A percentile compares a stretch with the other conserved stretches of the same genome.
phyloP scores from a whole-genome alignment of 2,888 invertebrate species.

The Eucriotettix oculatus region DNA sequence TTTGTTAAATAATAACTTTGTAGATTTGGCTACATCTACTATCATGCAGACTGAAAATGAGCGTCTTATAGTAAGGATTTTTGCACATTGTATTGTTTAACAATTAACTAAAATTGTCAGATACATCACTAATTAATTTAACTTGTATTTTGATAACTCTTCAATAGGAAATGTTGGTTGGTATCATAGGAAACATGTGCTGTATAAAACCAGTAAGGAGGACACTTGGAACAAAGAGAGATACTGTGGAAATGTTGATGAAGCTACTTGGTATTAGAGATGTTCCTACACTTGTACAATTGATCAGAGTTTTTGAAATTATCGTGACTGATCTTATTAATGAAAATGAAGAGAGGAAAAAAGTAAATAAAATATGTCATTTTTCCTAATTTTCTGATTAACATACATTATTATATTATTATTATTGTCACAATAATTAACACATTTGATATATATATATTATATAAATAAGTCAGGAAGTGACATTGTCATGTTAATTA shows the following conservation, averaged over 20 bases:
- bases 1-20: slow-evolving; percentile 46
- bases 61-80: background rate
- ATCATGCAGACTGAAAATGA: slow-evolving; percentile 23
- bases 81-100: no score
- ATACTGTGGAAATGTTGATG: slow-evolving; percentile 37
- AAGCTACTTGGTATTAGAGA: slow-evolving; percentile 45
- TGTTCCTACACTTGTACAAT: slow-evolving; percentile 51
- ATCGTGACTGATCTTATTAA: background rate
- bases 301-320: slow-evolving; percentile 20
- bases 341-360: background rate
- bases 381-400: no score
- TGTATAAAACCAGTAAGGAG: slow-evolving; percentile 43
- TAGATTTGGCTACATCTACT: slow-evolving; percentile 35
- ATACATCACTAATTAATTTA: no score
- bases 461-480: no score
- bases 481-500: no score
- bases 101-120: no score
- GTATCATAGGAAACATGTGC: slow-evolving; percentile 72
- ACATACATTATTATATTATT: no score
- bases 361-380: no score
- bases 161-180: slow-evolving; percentile 59
- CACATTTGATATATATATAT: no score
- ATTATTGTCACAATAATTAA: no score
- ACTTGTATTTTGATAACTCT: background rate
- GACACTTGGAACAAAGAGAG: slow-evolving; percentile 36